A percentile compares a stretch with the other conserved stretches of the same genome.
Evolutionary conservation across 2,888 invertebrate genomes (phyloP).

Genomic region (Aphidoletes aphidimyza): DNA sequence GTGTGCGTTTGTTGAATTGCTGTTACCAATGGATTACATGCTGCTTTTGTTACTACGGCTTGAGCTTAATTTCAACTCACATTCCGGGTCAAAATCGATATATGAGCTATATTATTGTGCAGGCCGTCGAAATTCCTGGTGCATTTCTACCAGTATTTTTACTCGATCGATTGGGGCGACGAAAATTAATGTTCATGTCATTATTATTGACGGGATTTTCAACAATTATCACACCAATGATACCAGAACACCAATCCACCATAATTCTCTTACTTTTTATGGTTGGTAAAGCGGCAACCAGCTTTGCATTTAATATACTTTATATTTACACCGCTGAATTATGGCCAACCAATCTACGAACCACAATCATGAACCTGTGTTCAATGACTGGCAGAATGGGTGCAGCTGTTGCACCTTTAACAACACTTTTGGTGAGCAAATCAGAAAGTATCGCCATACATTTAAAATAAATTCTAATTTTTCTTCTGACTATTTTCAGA

Average conservation of each 20-base stretch:
- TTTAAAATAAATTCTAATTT: not conserved
- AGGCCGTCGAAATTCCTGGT: conserved; percentile 77
- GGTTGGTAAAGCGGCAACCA: conserved; percentile 71
- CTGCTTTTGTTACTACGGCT: conserved; percentile 82
- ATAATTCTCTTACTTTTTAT: conserved; percentile 61
- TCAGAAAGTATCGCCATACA: not conserved
- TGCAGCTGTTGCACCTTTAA: not conserved
- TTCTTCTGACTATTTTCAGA: too few species aligned
- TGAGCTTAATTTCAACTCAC: conserved; percentile 80
- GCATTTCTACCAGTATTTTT: conserved; percentile 74
- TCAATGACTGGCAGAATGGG: conserved; percentile 51
- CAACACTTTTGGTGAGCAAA: conserved; percentile 7
- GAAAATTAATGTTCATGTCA: conserved; percentile 71
- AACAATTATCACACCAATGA: not conserved
- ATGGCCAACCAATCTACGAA: conserved; percentile 72
- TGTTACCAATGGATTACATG: conserved; percentile 83
- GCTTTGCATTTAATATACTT: conserved; percentile 71
- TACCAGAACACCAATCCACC: conserved; percentile 5
- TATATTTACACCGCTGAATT: conserved; percentile 74
- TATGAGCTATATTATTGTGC: conserved; percentile 74
- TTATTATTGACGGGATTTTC: conserved; percentile 71
- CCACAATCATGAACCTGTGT: conserved; percentile 65
- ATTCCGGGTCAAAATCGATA: conserved; percentile 77
- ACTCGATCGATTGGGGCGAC: conserved; percentile 74
- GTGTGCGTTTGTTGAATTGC: conserved; percentile 69